Base-by-base conservation (phyloP, 2,888 invertebrate species). In the Rotaria socialis region DNA sequence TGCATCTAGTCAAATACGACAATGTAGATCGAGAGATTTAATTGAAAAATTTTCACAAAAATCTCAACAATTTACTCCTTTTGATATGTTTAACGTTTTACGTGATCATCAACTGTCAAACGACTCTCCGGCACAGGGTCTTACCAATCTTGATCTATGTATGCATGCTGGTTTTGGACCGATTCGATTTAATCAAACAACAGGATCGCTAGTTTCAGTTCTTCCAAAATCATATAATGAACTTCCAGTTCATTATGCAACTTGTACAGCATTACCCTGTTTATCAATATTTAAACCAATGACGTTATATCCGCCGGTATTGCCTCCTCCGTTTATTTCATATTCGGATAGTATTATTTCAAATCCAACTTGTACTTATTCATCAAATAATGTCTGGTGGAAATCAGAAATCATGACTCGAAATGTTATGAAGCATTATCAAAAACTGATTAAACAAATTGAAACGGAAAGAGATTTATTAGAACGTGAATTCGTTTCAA, bases 11-110 rank as follows among this genome's bases (percentile, higher is more conserved):
- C 24, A 43, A 24, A 80, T 24, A 0, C 24, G 80, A 80, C 80
- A 47, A 47, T 24, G 0, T 2, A 5, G 80, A 47, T 47, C 80
- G n/a, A n/a, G 4, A 2, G 14, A 43, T 10, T 47, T 80, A 47
- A 80, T 80, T 0, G 0, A 80, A 24, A 43, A 80, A 43, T 7
- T 3, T 27, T 27, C 2, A 6, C 27, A 80, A 43, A 50, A n/a
- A 60, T 27, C 60, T 60, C 16, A 8, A 19, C 88, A 88, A 16
- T 90, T 91, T 88, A 88, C 86, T 47, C 88, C 89, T 10, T 86
- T 87, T n/a, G 88, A 89, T 85, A 90, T 91, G 90, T 89, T 90
- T 86, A 88, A 87, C 24, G 89, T 90, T 56, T 88, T 91, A 24
- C 88, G 90, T 11, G 89, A 90, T 87, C 80, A 80, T 80, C 43